A percentile compares a stretch with the other conserved stretches of the same genome.
Conservation (phyloP, 2,797 vertebrate genomes). For the Lophotriccus pileatus region DNA sequence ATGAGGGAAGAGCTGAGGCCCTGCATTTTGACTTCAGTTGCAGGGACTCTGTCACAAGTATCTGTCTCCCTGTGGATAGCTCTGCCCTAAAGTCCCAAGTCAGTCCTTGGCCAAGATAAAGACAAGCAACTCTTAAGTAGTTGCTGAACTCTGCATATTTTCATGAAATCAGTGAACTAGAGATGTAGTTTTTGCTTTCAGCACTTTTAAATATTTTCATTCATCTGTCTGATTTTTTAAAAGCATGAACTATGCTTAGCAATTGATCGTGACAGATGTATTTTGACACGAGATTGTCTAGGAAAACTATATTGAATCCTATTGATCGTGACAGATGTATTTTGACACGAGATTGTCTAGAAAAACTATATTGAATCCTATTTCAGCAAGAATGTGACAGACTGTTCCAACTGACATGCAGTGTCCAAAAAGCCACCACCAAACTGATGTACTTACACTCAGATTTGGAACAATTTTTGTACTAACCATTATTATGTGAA, state of each 20-base stretch:
- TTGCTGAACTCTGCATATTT: neutral
- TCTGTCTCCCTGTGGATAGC: neutral
- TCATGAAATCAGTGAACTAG: neutral
- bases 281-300: constrained; percentile 19
- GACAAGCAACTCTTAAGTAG: neutral
- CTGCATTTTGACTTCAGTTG: neutral
- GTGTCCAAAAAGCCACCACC: neutral
- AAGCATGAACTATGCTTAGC: neutral
- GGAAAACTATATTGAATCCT: neutral
- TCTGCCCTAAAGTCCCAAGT: neutral
- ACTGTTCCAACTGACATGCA: neutral
- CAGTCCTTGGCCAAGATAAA: neutral
- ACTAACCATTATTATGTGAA: neutral
- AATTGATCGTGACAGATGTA: neutral
- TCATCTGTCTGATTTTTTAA: neutral
- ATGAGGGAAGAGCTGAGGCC: neutral
- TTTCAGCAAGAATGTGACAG: neutral
- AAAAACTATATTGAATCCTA: neutral
- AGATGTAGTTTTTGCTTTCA: neutral
- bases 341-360: constrained; percentile 13
- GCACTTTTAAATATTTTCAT: neutral
- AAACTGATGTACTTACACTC: neutral
- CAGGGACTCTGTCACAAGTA: neutral
- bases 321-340: neutral
- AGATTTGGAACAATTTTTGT: neutral